Evolutionary conservation across 2,888 invertebrate species (phyloP).

Genomic region (Empis livida): DNA sequence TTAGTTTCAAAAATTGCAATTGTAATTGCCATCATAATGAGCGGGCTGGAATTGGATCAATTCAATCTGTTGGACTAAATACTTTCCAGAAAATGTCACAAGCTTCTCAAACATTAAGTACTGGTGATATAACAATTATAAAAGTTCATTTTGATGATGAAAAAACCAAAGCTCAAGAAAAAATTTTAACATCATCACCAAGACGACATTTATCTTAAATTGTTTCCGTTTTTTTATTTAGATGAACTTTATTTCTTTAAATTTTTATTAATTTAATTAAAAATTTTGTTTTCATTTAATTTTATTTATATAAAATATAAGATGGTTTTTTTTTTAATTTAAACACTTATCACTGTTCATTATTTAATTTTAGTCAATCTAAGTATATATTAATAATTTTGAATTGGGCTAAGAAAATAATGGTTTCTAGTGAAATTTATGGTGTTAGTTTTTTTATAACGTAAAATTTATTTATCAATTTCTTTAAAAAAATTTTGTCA

Average conservation of each 20-base stretch:
- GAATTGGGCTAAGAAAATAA: too few relatives aligned
- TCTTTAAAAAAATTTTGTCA: too few relatives aligned
- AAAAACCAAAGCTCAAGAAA: constrained; percentile 42
- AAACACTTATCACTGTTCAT: too few relatives aligned
- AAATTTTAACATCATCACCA: constrained; percentile 40
- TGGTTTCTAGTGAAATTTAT: too few relatives aligned
- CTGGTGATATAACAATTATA: constrained; percentile 85
- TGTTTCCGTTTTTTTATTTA: too few relatives aligned
- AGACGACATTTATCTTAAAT: constrained; percentile 28
- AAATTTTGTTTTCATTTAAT: constrained; percentile 2
- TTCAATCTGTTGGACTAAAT: constrained; percentile 2
- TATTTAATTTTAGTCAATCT: too few relatives aligned
- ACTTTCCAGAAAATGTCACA: constrained; percentile 36
- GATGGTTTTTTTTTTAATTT: too few relatives aligned
- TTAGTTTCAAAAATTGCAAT: constrained; percentile 30
- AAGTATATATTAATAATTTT: too few relatives aligned
- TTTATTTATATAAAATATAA: too few relatives aligned
- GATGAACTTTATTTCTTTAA: too few relatives aligned
- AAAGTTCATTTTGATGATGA: constrained; percentile 56
- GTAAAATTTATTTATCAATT: too few relatives aligned
- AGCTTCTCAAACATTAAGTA: constrained; percentile 71
- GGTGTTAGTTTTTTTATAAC: too few relatives aligned
- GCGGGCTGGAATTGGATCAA: constrained; percentile 21
- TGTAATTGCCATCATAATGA: constrained; percentile 24
- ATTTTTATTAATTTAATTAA: neutral